Evolutionary conservation across 2,888 invertebrate genomes (phyloP).

Genomic region (Apeira syringaria): DNA sequence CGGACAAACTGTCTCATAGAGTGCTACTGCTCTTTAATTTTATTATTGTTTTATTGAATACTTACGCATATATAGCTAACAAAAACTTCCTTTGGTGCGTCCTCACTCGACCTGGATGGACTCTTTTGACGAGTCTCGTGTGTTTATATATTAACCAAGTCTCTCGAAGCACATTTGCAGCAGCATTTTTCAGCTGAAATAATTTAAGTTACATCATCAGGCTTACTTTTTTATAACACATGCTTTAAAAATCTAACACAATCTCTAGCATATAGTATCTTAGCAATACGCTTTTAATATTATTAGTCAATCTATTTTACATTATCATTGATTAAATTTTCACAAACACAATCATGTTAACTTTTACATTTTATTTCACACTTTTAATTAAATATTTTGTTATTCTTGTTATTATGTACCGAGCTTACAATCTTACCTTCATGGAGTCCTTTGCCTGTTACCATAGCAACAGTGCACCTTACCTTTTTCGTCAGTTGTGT

Average conservation of each 20-base stretch:
- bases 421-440: constrained; percentile 63
- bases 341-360: background rate
- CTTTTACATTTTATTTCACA: background rate
- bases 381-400: background rate
- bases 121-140: constrained; percentile 98
- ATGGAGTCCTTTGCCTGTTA: constrained; percentile 48
- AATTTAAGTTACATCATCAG: constrained; percentile 23
- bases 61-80: constrained; percentile 99
- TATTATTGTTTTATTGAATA: too few relatives aligned
- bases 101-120: constrained; percentile 97
- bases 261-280: background rate
- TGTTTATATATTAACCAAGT: constrained; percentile 99
- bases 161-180: constrained; percentile 99
- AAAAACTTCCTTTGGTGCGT: constrained; percentile 99
- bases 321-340: too few relatives aligned
- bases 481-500: constrained; percentile 99
- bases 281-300: constrained; percentile 1
- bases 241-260: too few relatives aligned
- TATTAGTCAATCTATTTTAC: too few relatives aligned
- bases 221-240: background rate
- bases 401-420: constrained; percentile 36
- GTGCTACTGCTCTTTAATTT: too few relatives aligned
- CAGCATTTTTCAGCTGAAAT: constrained; percentile 98
- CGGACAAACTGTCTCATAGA: too few relatives aligned
- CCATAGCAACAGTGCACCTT: constrained; percentile 77